Base-by-base conservation (phyloP, 2,113 vertebrate genomes). In the Haemorhous mexicanus region DNA sequence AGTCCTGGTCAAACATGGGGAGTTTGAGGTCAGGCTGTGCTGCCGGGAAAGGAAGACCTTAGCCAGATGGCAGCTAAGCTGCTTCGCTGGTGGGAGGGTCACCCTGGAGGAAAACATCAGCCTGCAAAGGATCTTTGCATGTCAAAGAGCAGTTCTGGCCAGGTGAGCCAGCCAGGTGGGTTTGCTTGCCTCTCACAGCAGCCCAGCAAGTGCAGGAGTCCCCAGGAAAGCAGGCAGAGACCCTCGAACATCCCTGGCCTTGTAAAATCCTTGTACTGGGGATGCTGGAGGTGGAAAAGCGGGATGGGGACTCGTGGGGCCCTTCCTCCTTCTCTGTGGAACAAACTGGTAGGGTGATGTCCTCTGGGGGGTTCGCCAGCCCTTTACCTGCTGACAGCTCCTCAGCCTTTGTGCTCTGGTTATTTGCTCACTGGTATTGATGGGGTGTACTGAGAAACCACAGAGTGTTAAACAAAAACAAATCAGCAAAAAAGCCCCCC, bases 291-390 rank as follows among this genome's bases (percentile, higher is more conserved):
- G 24, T 35, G 32, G 28, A 41, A 62, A 50, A 33, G 35, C 23
- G 39, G 1, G 3, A 35, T 23, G 26, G 46, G 50, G 32, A 16
- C 28, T 19, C 0, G 0, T 33, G 52, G 46, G 41, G 5, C 35
- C 17, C 24, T 64, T 87, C 63, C 44, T 77, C 23, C 26, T 33
- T 23, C 1, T 30, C 9, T 80, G 0, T 3, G 64, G 32, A 32
- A 10, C 2, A 37, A 43, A 24, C 43, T 39, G 61, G 16, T 8
- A 0, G 4, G 18, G 39, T 10, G 39, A 9, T 26, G 73, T 67
- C 61, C 78, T 0, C 0, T 0, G 0, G 35, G 19, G 14, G 16
- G 3, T 10, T 22, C 39, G 33, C 22, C 64, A 89, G 28, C 44
- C 27, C 62, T 63, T 37, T 43, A 28, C 14, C 73, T 66, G 55